Conservation (phyloP, 2,113 vertebrate genomes). For the Ia io region DNA sequence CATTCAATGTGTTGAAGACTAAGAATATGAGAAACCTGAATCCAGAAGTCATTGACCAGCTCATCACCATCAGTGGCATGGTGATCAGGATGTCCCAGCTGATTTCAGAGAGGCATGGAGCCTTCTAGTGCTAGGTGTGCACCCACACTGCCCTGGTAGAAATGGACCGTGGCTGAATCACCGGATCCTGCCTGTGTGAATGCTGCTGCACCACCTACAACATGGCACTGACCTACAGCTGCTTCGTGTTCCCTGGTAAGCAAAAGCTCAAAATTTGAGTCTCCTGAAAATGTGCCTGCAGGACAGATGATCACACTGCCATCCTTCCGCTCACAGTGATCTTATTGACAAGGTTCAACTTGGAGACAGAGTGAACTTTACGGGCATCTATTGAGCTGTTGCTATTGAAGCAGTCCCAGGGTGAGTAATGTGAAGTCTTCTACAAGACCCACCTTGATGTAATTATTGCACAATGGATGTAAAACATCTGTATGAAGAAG, state of each 20-base stretch:
- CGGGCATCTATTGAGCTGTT: constrained; percentile 92
- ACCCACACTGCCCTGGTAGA: constrained; percentile 88
- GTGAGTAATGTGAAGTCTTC: constrained; percentile 91
- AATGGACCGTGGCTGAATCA: constrained; percentile 92
- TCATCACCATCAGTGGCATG: constrained; percentile 95
- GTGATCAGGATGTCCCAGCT: constrained; percentile 91
- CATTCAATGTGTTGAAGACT: constrained; percentile 93
- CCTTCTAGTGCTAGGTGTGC: constrained; percentile 93
- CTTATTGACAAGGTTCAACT: constrained; percentile 96
- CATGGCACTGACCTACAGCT: constrained; percentile 91
- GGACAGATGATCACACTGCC: constrained; percentile 92
- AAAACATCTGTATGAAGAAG: constrained; percentile 89
- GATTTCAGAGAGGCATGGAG: constrained; percentile 96
- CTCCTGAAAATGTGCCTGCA: constrained; percentile 95
- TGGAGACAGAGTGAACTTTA: constrained; percentile 92
- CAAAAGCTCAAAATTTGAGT: constrained; percentile 96
- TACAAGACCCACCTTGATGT: constrained; percentile 95
- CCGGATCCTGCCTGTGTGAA: constrained; percentile 90
- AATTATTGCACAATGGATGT: constrained; percentile 94
- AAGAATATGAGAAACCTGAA: constrained; percentile 94
- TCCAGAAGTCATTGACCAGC: constrained; percentile 95
- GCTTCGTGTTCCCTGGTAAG: constrained; percentile 93
- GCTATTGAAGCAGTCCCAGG: constrained; percentile 90
- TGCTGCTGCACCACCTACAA: constrained; percentile 93
- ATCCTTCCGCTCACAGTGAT: constrained; percentile 91